A percentile compares a stretch with the other conserved stretches of the same genome.
Evolutionary conservation across 1,140 invertebrate species (phyloP).

Genomic region (Plutomurus gul): DNA sequence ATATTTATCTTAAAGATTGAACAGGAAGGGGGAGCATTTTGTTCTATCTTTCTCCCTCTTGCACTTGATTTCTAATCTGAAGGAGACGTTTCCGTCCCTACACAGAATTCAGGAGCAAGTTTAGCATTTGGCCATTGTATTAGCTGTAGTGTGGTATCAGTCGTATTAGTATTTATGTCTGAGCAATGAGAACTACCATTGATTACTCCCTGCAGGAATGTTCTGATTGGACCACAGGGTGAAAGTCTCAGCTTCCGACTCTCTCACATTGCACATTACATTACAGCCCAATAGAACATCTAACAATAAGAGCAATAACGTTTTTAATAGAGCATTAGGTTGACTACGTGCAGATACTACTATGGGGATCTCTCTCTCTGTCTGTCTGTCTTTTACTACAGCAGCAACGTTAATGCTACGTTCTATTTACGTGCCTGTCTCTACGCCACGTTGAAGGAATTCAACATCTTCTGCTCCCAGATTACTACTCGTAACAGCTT

Average conservation of each 20-base stretch:
- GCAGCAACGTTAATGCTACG: too few species aligned
- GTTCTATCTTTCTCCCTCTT: background rate
- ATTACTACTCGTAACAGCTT: too few species aligned
- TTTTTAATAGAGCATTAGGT: background rate
- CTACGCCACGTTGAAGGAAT: too few species aligned
- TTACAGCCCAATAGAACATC: background rate
- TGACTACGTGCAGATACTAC: too few species aligned
- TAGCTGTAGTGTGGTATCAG: background rate
- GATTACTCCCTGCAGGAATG: constrained; percentile 6
- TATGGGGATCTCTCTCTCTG: too few species aligned
- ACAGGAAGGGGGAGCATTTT: too few species aligned
- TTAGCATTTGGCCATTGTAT: constrained; percentile 4
- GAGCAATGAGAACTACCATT: constrained; percentile 1
- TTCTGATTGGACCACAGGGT: background rate
- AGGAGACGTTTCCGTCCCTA: background rate
- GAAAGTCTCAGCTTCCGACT: background rate
- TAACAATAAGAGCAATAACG: background rate
- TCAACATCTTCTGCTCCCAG: too few species aligned
- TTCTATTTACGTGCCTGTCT: too few species aligned
- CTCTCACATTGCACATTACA: background rate
- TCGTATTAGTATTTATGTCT: constrained; percentile 8
- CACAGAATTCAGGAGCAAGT: background rate
- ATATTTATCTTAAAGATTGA: too few species aligned
- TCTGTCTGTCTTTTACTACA: too few species aligned
- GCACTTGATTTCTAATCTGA: constrained; percentile 14